phyloP scores from a whole-genome alignment of 2,797 vertebrate genomes.

The Tolypeutes matacus region DNA sequence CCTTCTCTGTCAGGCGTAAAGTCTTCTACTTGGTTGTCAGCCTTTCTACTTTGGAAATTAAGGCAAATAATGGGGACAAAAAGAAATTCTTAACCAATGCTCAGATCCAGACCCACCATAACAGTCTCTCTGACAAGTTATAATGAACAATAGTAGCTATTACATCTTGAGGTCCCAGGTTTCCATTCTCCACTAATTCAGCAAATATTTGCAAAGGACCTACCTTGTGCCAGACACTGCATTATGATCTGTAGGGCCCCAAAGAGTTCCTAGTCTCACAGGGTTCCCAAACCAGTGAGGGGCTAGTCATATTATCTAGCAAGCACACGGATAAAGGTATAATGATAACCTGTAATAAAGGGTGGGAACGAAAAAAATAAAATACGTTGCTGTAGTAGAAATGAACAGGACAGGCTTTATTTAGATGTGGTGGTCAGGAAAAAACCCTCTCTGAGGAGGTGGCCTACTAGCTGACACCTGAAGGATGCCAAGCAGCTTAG shows the following conservation, averaged over 20 bases:
- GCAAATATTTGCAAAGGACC: neutral
- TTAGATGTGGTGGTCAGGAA: neutral
- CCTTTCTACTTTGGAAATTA: conserved; percentile 1
- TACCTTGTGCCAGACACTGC: neutral
- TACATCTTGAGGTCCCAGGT: neutral
- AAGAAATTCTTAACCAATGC: neutral
- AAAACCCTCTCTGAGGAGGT: neutral
- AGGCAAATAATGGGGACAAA: neutral
- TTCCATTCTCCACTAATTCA: conserved; percentile 21
- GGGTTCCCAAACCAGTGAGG: neutral
- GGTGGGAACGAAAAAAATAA: neutral
- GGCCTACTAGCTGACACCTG: neutral
- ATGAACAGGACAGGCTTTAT: neutral
- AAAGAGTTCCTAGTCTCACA: neutral
- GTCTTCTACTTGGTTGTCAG: neutral
- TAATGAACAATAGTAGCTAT: neutral
- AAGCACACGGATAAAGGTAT: neutral
- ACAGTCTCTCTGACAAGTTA: neutral
- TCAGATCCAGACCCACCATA: neutral
- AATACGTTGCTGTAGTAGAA: neutral
- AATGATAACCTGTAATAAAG: neutral
- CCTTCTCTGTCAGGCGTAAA: neutral
- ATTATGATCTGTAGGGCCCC: neutral
- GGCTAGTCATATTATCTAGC: neutral
- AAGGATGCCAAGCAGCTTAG: neutral